Conservation (phyloP, 2,113 vertebrate genomes). For the Apus apus region DNA sequence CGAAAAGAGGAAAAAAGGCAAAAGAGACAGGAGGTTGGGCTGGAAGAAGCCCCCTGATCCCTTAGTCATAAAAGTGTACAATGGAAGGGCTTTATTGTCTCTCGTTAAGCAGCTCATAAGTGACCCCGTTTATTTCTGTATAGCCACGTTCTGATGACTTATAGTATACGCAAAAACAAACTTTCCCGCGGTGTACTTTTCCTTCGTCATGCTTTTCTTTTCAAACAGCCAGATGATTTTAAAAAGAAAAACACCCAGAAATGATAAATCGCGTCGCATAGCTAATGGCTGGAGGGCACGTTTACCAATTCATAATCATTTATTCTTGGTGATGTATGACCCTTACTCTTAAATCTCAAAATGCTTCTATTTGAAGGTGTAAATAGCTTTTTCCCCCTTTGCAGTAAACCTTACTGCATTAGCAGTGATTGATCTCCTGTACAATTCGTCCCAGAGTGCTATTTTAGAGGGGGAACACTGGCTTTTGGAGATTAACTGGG, state of each 20-base stretch:
- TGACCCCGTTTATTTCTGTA: constrained; percentile 60
- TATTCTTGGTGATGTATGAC: constrained; percentile 90
- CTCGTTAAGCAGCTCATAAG: constrained; percentile 30
- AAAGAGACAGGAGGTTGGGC: not conserved
- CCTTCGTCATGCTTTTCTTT: constrained; percentile 70
- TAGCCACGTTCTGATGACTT: constrained; percentile 71
- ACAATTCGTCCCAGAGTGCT: constrained; percentile 89
- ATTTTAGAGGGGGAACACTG: constrained; percentile 86
- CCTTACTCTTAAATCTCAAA: constrained; percentile 87
- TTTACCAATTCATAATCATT: constrained; percentile 90
- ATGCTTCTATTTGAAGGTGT: constrained; percentile 88
- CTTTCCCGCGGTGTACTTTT: constrained; percentile 68
- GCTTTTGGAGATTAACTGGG: constrained; percentile 89
- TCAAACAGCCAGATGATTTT: constrained; percentile 76
- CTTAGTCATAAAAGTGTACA: constrained; percentile 51
- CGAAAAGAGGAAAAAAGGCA: not conserved
- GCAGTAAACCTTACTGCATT: constrained; percentile 86
- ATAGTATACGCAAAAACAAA: constrained; percentile 78
- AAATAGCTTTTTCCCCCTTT: constrained; percentile 78
- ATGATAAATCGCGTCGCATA: constrained; percentile 86
- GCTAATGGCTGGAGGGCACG: constrained; percentile 87
- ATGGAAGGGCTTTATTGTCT: constrained; percentile 55
- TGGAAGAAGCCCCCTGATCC: constrained; percentile 35
- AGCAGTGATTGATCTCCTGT: constrained; percentile 89
- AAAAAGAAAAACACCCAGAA: constrained; percentile 79